Conservation (phyloP, 2,888 invertebrate genomes). For the Eurytoma adleriae region DNA sequence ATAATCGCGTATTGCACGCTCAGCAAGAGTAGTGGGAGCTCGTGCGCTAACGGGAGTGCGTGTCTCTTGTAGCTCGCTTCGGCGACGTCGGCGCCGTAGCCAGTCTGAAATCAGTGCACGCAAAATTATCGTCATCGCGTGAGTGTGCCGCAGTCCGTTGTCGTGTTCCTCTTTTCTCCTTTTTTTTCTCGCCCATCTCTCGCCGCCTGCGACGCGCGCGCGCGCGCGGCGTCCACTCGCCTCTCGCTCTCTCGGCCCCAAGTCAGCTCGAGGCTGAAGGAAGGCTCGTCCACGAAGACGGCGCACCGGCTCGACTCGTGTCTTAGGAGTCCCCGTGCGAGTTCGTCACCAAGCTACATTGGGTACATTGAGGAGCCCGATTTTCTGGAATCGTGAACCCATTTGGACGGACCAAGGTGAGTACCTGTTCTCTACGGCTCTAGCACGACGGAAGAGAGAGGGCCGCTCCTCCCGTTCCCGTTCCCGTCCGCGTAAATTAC, state of each 20-base stretch:
- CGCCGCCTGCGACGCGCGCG: conserved; percentile 7
- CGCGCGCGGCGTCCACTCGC: neutral
- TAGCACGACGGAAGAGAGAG: neutral
- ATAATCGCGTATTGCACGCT: no score
- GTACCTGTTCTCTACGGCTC: conserved; percentile 63
- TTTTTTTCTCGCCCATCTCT: neutral
- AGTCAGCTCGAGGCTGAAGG: neutral
- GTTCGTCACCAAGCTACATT: conserved; percentile 17
- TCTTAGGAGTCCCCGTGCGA: neutral
- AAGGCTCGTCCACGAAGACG: neutral
- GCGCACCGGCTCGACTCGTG: neutral
- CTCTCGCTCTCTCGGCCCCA: neutral
- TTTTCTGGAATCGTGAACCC: conserved; percentile 79
- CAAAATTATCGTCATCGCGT: no score
- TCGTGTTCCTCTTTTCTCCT: conserved; percentile 34
- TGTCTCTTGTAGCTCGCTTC: no score
- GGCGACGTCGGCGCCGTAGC: no score
- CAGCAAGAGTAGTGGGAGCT: no score
- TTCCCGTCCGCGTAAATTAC: no score
- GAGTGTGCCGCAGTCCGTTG: neutral
- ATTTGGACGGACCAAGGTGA: conserved; percentile 90
- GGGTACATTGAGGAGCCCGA: conserved; percentile 53
- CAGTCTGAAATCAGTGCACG: no score
- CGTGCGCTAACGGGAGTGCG: neutral
- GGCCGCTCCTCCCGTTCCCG: neutral